A percentile compares a stretch with the other conserved stretches of the same genome.
phyloP scores from a whole-genome alignment of 2,113 vertebrate species.

The Willisornis vidua region DNA sequence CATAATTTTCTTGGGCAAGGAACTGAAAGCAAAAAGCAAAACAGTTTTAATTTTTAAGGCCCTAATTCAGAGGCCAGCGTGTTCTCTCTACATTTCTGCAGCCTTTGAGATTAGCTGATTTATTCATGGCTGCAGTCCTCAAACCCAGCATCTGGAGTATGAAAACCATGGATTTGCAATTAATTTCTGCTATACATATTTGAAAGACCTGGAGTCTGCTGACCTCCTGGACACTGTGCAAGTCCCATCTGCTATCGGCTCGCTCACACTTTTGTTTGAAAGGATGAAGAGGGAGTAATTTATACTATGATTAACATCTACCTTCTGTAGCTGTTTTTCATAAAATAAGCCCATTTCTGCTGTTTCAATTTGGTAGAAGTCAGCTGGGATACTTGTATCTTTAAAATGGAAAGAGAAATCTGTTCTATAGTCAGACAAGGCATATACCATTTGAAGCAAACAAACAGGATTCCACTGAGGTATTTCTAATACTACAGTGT shows the following conservation, averaged over 20 bases:
- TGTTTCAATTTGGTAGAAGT: background rate
- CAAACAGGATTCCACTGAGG: background rate
- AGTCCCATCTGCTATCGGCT: constrained; percentile 50
- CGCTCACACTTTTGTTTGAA: constrained; percentile 2
- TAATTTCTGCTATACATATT: constrained; percentile 34
- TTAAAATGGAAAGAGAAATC: background rate
- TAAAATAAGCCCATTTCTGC: background rate
- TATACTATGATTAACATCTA: constrained; percentile 27
- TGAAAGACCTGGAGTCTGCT: constrained; percentile 22
- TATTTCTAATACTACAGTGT: background rate
- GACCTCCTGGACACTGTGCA: constrained; percentile 32
- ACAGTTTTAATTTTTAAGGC: background rate
- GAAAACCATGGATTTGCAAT: constrained; percentile 38
- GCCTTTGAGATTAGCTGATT: constrained; percentile 42
- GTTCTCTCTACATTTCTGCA: background rate
- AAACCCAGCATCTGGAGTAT: constrained; percentile 19
- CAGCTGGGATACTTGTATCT: background rate
- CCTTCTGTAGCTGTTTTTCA: constrained; percentile 16
- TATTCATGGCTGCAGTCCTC: constrained; percentile 1
- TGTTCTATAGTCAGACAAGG: background rate
- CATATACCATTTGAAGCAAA: background rate
- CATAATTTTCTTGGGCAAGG: background rate
- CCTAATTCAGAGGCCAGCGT: background rate
- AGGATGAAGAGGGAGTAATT: background rate
- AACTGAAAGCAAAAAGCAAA: background rate